These are phyloP conservation scores for Dicranocentrus wangi DNA, from an alignment of 2,888 invertebrate genomes.

Conservation along the genomic window DNA sequence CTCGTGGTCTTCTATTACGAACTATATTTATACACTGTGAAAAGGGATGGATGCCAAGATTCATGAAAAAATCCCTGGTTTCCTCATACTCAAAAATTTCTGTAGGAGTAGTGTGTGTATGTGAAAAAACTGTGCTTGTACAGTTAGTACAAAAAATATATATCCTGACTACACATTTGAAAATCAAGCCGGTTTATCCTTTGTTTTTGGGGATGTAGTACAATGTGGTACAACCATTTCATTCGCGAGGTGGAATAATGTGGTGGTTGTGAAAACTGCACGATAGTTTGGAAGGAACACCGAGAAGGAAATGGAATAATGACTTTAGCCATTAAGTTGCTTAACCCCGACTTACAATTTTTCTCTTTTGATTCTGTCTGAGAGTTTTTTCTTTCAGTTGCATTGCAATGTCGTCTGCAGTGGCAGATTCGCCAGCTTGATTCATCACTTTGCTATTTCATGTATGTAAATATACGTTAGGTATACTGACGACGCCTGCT, in stretches of 20 bases:
- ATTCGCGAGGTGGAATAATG: too few relatives aligned
- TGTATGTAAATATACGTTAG: constrained; percentile 6
- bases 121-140: neutral
- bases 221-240: too few relatives aligned
- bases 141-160: too few relatives aligned
- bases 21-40: constrained; percentile 21
- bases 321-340: constrained; percentile 53
- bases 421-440: constrained; percentile 11
- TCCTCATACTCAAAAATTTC: neutral
- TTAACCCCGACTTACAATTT: constrained; percentile 43
- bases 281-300: neutral
- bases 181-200: neutral
- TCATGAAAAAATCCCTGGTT: constrained; percentile 13
- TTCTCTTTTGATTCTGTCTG: constrained; percentile 23
- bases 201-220: too few relatives aligned
- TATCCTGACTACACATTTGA: too few relatives aligned
- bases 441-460: constrained; percentile 29
- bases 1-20: too few relatives aligned
- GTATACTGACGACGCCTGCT: too few relatives aligned
- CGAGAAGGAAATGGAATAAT: constrained; percentile 1
- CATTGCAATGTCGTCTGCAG: constrained; percentile 35
- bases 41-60: constrained; percentile 37
- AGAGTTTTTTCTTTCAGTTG: constrained; percentile 22
- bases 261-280: too few relatives aligned
- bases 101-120: too few relatives aligned